These are phyloP conservation scores for Phrixothrix hirtus DNA, from an alignment of 2,888 invertebrate species.

Conservation along the genomic window DNA sequence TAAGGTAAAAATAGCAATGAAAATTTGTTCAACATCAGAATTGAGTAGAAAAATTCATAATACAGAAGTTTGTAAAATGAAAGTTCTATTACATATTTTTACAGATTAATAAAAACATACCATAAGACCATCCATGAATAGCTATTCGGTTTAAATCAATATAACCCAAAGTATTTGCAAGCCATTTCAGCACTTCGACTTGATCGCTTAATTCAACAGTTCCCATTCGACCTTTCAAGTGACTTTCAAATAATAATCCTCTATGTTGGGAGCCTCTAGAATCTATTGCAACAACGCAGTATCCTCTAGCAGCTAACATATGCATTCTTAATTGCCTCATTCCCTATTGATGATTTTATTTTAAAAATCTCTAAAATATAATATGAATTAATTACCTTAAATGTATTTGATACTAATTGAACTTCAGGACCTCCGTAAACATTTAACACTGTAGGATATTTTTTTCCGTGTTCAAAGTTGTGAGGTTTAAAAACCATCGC, in stretches of 20 bases:
- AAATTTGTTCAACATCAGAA: too few relatives aligned
- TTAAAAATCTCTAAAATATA: too few relatives aligned
- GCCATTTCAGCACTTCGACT: slow-evolving; percentile 84
- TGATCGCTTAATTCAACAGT: slow-evolving; percentile 93
- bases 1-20: too few relatives aligned
- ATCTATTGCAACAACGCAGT: slow-evolving; percentile 94
- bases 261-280: slow-evolving; percentile 94
- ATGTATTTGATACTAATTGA: slow-evolving; percentile 94
- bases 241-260: slow-evolving; percentile 89
- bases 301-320: slow-evolving; percentile 93
- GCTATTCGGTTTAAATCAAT: slow-evolving; percentile 92
- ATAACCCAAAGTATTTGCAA: slow-evolving; percentile 81
- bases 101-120: slow-evolving; percentile 53
- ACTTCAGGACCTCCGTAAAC: slow-evolving; percentile 99
- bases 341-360: slow-evolving; percentile 61
- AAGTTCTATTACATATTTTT: too few relatives aligned
- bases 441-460: slow-evolving; percentile 92
- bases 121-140: slow-evolving; percentile 99
- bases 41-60: too few relatives aligned
- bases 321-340: slow-evolving; percentile 91
- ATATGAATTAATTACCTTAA: slow-evolving; percentile 66
- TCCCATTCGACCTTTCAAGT: slow-evolving; percentile 88
- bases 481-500: slow-evolving; percentile 91
- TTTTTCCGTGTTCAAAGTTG: slow-evolving; percentile 65
- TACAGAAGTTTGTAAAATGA: too few relatives aligned